A percentile compares a stretch with the other conserved stretches of the same genome.
Conservation (phyloP, 2,797 vertebrate genomes). For the Channallabes apus region DNA sequence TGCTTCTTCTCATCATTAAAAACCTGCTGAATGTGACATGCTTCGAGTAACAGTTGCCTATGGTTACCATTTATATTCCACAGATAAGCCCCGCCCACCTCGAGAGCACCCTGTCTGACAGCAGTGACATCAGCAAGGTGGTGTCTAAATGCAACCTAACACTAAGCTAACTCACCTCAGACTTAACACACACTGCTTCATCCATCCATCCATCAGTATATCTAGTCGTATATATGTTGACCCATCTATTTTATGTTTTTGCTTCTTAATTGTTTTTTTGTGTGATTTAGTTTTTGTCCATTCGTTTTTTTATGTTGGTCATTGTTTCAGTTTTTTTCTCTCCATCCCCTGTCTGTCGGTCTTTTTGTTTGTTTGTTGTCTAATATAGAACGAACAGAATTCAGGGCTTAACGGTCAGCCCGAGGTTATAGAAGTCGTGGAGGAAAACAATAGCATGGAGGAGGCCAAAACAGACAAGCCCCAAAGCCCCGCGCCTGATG, state of each 20-base stretch:
- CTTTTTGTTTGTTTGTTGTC: slow-evolving; percentile 54
- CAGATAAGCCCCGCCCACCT: slow-evolving; percentile 76
- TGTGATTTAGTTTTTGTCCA: slow-evolving; percentile 24
- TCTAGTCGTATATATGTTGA: slow-evolving; percentile 38
- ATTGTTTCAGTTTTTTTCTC: slow-evolving; percentile 74
- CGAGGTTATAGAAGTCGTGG: slow-evolving; percentile 87
- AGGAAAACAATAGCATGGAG: slow-evolving; percentile 86
- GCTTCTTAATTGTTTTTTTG: slow-evolving; percentile 32
- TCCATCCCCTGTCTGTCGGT: slow-evolving; percentile 66
- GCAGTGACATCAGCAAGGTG: slow-evolving; percentile 82
- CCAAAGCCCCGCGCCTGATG: slow-evolving; percentile 65
- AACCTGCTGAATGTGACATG: not conserved
- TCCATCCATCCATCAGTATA: not conserved
- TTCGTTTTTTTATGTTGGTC: slow-evolving; percentile 73
- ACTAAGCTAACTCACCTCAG: slow-evolving; percentile 53
- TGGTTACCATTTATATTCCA: slow-evolving; percentile 78
- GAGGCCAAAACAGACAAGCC: slow-evolving; percentile 79
- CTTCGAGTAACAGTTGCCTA: slow-evolving; percentile 76
- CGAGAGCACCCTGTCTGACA: slow-evolving; percentile 75
- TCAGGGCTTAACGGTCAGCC: slow-evolving; percentile 79
- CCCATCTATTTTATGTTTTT: slow-evolving; percentile 52
- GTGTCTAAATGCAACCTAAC: slow-evolving; percentile 56
- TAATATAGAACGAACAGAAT: slow-evolving; percentile 83
- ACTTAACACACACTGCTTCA: slow-evolving; percentile 55
- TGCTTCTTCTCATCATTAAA: not conserved